phyloP scores from a whole-genome alignment of 2,113 vertebrate species.

The Notarius quadriscutis region DNA sequence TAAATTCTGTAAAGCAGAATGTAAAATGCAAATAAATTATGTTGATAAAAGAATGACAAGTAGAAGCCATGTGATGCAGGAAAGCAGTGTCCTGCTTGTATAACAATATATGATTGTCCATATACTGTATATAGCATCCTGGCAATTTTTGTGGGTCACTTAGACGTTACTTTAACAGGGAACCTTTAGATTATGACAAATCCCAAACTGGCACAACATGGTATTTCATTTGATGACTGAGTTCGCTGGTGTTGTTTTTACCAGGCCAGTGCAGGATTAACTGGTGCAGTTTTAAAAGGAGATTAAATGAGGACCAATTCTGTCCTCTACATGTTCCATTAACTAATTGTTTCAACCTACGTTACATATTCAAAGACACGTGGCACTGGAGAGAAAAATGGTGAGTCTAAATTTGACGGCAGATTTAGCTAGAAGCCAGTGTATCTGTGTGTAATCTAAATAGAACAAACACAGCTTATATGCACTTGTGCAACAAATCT shows the following conservation, averaged over 20 bases:
- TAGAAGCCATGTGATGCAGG: not conserved
- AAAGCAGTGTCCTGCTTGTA: not conserved
- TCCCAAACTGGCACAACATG: slow-evolving; percentile 45
- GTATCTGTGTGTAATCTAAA: not conserved
- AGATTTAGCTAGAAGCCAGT: slow-evolving; percentile 16
- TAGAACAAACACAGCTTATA: not conserved
- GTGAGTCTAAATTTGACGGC: slow-evolving; percentile 15
- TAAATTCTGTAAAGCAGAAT: not conserved
- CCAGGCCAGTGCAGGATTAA: slow-evolving; percentile 54
- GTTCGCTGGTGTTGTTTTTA: slow-evolving; percentile 35
- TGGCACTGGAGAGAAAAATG: slow-evolving; percentile 22
- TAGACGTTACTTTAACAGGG: not conserved
- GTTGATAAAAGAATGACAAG: not conserved
- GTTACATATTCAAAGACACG: slow-evolving; percentile 43
- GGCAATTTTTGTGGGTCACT: slow-evolving; percentile 20
- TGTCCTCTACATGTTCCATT: slow-evolving; percentile 54
- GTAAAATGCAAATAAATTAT: not conserved
- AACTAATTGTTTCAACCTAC: slow-evolving; percentile 56
- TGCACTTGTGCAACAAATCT: not conserved
- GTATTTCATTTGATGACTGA: slow-evolving; percentile 33
- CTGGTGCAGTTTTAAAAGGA: slow-evolving; percentile 54
- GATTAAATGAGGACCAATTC: slow-evolving; percentile 56
- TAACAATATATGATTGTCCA: not conserved
- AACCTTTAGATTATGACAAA: slow-evolving; percentile 37
- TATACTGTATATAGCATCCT: not conserved